Evolutionary conservation across 2,888 invertebrate species (phyloP).

Genomic region (Empis livida): DNA sequence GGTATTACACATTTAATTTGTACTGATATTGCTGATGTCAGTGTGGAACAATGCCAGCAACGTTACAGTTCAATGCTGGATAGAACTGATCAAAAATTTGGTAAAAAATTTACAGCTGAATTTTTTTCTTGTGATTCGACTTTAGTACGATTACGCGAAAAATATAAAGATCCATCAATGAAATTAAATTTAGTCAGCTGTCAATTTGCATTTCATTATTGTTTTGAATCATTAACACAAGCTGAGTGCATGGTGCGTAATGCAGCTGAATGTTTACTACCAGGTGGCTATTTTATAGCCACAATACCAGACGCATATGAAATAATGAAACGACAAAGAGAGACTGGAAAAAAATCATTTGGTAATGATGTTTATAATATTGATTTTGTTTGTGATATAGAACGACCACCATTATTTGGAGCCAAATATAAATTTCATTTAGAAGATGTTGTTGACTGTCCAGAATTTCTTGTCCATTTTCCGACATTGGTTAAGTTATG

Average conservation of each 20-base stretch:
- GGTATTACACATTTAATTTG: slow-evolving; percentile 71
- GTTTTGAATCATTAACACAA: slow-evolving; percentile 78
- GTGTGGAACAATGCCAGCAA: slow-evolving; percentile 77
- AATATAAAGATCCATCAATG: slow-evolving; percentile 63
- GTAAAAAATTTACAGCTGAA: slow-evolving; percentile 63
- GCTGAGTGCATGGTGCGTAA: slow-evolving; percentile 88
- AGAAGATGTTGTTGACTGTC: slow-evolving; percentile 95
- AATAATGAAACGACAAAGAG: slow-evolving; percentile 62
- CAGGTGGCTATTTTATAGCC: slow-evolving; percentile 92
- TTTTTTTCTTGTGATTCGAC: slow-evolving; percentile 89
- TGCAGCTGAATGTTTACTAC: slow-evolving; percentile 74
- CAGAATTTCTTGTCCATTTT: slow-evolving; percentile 94
- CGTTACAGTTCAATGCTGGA: slow-evolving; percentile 62
- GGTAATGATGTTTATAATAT: slow-evolving; percentile 71
- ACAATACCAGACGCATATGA: slow-evolving; percentile 91
- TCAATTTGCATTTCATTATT: slow-evolving; percentile 97
- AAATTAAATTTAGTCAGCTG: slow-evolving; percentile 86
- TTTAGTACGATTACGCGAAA: slow-evolving; percentile 62
- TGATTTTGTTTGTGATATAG: slow-evolving; percentile 52
- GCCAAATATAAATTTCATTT: slow-evolving; percentile 91
- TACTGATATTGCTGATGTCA: slow-evolving; percentile 86
- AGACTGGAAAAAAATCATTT: slow-evolving; percentile 44
- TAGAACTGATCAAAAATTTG: slow-evolving; percentile 24
- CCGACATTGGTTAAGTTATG: slow-evolving; percentile 66
- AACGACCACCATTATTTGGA: slow-evolving; percentile 76